Evolutionary conservation across 2,797 vertebrate species (phyloP), one percentile per base, ranked within the genome.

Genomic region (Falco concolor): DNA sequence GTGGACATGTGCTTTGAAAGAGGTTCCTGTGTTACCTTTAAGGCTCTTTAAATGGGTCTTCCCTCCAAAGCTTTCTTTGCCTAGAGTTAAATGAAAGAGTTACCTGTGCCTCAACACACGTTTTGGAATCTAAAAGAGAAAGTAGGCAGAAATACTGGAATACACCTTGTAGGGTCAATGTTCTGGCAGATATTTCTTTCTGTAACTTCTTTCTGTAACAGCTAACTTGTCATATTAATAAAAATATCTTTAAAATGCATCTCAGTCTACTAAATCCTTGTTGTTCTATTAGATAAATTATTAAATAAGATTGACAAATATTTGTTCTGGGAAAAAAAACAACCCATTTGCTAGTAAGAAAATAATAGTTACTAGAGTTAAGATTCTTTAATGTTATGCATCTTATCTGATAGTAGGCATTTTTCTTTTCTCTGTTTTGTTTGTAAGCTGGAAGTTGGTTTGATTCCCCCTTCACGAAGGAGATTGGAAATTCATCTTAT

Each of bases 81-180:
- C 45, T 6, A 45, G 28, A 18, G 30, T 36, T 36, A 56, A 36
- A 32, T 63, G 32, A 50, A 70, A 49, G 61, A 22, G 42, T 54
- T 63, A 56, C 10, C 18, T 63, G 27, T 83, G 25, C 34, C 56
- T 63, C 38, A 70, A 63, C 9, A 27, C 36, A 11, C 6, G 16
- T 60, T 78, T 73, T 36, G 7, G 9, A 10, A 64, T 23, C 45
- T 42, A 25, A 54, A 22, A 47, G 10, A n/a, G 10, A 64, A 86
- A 34, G 18, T 16, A 57, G 2, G 60, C 7, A 25, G 22, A 64
- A 63, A 50, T 68, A 44, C 3, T 32, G 16, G 24, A 69, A 64
- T 4, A 9, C 6, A 13, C 2, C 1, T 78, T 34, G 25, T 2
- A 36, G 2, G 5, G 8, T 45, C 54, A 63, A 4, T 53, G 24